A percentile compares a stretch with the other conserved stretches of the same genome.
Evolutionary conservation across 2,113 vertebrate genomes (phyloP).

Genomic region (Notiomystis cincta): DNA sequence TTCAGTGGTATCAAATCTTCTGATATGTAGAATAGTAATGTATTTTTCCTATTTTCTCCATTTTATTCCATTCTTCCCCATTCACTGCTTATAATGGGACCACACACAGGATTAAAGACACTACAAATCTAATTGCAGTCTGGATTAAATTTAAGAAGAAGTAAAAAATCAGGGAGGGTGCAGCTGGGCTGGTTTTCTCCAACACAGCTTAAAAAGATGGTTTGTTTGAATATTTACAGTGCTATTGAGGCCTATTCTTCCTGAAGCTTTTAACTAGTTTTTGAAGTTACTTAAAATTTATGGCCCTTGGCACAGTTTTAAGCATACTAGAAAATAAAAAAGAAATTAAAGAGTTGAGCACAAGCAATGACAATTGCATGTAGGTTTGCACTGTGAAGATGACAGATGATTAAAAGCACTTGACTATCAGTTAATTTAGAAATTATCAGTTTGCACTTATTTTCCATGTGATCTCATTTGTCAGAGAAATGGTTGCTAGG

Average conservation of each 20-base stretch:
- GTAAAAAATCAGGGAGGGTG: neutral
- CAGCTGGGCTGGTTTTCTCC: neutral
- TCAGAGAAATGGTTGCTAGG: neutral
- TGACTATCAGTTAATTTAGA: neutral
- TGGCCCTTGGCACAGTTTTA: neutral
- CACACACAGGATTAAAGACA: neutral
- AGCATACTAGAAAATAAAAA: neutral
- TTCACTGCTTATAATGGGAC: neutral
- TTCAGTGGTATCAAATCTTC: neutral
- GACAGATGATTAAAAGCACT: neutral
- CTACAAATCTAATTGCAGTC: neutral
- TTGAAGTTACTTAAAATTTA: constrained; percentile 9
- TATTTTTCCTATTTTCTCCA: neutral
- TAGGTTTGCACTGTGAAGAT: neutral
- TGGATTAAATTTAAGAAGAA: constrained; percentile 16
- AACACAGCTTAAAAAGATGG: neutral
- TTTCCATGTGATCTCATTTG: neutral
- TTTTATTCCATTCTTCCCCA: neutral
- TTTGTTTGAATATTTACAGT: neutral
- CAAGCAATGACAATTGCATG: neutral
- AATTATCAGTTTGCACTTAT: neutral
- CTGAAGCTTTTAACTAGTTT: neutral
- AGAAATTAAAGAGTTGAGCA: neutral
- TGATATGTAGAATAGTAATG: neutral
- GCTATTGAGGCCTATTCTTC: neutral